These are phyloP conservation scores for Heteractis magnifica DNA, from an alignment of 92 coral and sea anemone species.

Conservation along the genomic window DNA sequence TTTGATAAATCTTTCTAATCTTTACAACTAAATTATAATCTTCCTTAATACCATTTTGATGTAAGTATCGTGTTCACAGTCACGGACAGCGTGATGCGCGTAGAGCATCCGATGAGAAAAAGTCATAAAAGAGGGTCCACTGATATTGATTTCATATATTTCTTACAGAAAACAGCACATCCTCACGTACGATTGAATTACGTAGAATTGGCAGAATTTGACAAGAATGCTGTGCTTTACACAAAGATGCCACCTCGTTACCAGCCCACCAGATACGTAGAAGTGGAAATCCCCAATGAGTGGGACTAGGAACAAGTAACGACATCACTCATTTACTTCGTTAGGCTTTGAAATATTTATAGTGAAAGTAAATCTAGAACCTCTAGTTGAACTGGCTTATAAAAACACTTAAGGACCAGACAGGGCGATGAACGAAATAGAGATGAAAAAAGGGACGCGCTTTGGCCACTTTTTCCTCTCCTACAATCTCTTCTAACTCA, in stretches of 20 bases:
- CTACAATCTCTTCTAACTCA: too few relatives aligned
- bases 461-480: too few relatives aligned
- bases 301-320: neutral
- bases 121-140: neutral
- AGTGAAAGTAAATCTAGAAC: neutral
- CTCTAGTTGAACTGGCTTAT: too few relatives aligned
- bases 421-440: neutral
- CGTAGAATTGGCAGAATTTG: slow-evolving; percentile 31
- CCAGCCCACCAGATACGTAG: slow-evolving; percentile 8
- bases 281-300: slow-evolving; percentile 19
- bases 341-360: neutral
- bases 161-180: neutral
- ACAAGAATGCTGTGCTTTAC: slow-evolving; percentile 15
- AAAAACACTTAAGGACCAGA: too few relatives aligned
- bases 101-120: neutral
- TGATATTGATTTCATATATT: neutral
- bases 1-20: neutral
- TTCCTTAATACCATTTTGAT: neutral
- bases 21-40: neutral
- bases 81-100: neutral
- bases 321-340: neutral
- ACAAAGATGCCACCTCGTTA: slow-evolving; percentile 26
- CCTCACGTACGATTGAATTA: slow-evolving; percentile 8
- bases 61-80: neutral
- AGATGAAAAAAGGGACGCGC: too few relatives aligned